Evolutionary conservation across 1,140 invertebrate genomes (phyloP), one percentile per base, ranked within the genome.

Genomic region (Drosophila orosa): DNA sequence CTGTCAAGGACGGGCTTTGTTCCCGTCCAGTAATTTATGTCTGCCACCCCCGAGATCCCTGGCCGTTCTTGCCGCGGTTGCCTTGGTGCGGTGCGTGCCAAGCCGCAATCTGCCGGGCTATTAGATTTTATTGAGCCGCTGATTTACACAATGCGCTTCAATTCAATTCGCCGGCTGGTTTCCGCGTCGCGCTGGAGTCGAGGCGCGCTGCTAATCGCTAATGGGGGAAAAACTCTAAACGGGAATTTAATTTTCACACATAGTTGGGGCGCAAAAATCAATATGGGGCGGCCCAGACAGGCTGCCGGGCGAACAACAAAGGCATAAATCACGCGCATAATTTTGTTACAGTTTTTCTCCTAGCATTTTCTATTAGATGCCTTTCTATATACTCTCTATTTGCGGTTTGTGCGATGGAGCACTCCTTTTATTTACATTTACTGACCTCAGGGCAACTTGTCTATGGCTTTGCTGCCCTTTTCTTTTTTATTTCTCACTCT

Each of bases 101-200:
- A 66, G 80, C 69, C 73, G 84, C 84, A 87, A 87, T 87, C 84
- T 83, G 80, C 80, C 42, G 48, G 55, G 80, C 83, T 89, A 89
- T 87, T 87, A 84, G 80, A 89, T 87, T 87, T 87, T 87, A 87
- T 87, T 89, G 84, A 87, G 80, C 84, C 77, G 76, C 84, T 87
- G 84, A 87, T 87, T 87, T 87, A 87, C 73, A 89, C 84, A 78
- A 75, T 78, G 79, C 71, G 79, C 79, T 76, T 87, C 68, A 84
- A 89, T 87, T 89, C 84, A 89, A 87, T 87, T 87, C 68, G 31
- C 62, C 42, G 44, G 24, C 44, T 39, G 62, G 35, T 24, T 35
- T 37, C 44, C 40, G 52, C 37, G 44, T 25, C 25, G 9, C 15
- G 6, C 10, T 25, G 24, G 17, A 22, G 13, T 22, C 19, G 25